Conservation (phyloP, 2,797 vertebrate genomes). For the Streptopelia turtur region DNA sequence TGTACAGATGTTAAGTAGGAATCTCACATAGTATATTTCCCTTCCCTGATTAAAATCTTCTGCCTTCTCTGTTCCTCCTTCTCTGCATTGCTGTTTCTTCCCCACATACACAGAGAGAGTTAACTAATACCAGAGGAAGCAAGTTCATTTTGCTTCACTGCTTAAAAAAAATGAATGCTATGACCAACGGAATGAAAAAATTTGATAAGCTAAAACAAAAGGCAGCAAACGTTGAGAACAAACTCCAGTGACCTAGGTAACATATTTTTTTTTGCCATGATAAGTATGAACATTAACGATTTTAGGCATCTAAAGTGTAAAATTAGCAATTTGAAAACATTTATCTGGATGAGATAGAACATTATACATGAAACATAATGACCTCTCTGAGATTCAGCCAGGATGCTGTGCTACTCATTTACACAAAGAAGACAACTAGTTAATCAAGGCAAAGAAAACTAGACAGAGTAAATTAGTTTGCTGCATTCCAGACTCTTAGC, state of each 20-base stretch:
- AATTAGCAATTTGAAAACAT: conserved; percentile 67
- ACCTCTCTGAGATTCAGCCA: conserved; percentile 69
- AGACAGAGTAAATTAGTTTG: conserved; percentile 72
- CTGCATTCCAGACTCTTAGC: conserved; percentile 66
- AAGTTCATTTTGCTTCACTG: conserved; percentile 52
- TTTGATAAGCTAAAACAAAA: conserved; percentile 62
- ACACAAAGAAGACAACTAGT: conserved; percentile 70
- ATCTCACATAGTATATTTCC: not conserved
- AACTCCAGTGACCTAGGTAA: conserved; percentile 54
- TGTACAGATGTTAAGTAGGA: not conserved
- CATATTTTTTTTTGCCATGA: conserved; percentile 60
- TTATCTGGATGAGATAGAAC: conserved; percentile 60
- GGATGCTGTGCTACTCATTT: conserved; percentile 46
- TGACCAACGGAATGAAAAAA: conserved; percentile 31
- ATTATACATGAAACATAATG: conserved; percentile 67
- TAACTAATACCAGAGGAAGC: conserved; percentile 1
- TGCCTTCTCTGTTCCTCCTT: not conserved
- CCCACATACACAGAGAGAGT: not conserved
- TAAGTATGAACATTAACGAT: conserved; percentile 66
- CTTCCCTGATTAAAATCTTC: not conserved
- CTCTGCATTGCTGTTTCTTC: not conserved
- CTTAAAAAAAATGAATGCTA: conserved; percentile 22
- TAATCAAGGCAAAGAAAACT: conserved; percentile 71
- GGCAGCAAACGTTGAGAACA: conserved; percentile 55
- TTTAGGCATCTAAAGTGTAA: conserved; percentile 66